Percentiles rank a stretch among this genome's conserved stretches.
These are phyloP conservation scores for Cantharis rufa DNA, from an alignment of 2,888 invertebrate species.

Conservation along the genomic window DNA sequence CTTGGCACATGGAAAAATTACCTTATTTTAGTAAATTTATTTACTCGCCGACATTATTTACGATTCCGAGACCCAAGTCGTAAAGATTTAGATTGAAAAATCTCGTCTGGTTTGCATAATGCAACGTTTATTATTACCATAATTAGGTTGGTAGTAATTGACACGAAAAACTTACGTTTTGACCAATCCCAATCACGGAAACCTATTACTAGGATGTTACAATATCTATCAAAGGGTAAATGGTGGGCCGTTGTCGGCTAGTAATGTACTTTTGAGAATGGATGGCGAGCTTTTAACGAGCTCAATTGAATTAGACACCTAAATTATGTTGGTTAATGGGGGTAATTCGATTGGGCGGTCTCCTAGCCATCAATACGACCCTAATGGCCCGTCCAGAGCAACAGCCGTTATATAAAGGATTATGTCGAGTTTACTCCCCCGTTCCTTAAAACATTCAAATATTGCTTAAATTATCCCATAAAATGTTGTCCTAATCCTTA, in stretches of 20 bases:
- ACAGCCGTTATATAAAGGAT: slow-evolving; percentile 30
- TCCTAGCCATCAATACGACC: slow-evolving; percentile 44
- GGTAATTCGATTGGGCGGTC: slow-evolving; percentile 50
- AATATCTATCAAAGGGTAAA: slow-evolving; percentile 24
- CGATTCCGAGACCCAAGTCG: not conserved
- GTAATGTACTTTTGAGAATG: slow-evolving; percentile 49
- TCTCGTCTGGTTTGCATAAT: not conserved
- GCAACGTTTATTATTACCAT: not conserved
- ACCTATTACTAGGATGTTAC: slow-evolving; percentile 28
- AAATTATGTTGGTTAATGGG: slow-evolving; percentile 51
- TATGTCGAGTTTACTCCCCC: slow-evolving; percentile 12
- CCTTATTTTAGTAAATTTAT: slow-evolving; percentile 1
- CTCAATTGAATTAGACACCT: slow-evolving; percentile 51
- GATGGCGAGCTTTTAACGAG: slow-evolving; percentile 48
- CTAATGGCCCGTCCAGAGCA: slow-evolving; percentile 35
- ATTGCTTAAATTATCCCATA: not conserved
- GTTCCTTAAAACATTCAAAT: not conserved
- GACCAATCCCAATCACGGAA: slow-evolving; percentile 21
- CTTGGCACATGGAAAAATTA: slow-evolving; percentile 15
- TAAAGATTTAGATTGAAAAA: not conserved
- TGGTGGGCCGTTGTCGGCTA: slow-evolving; percentile 37
- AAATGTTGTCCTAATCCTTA: not conserved
- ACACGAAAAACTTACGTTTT: not conserved
- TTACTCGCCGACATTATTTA: not conserved
- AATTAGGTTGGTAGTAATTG: not conserved